These are phyloP conservation scores for Seira ritae DNA, from an alignment of 2,888 invertebrate species.

Conservation along the genomic window DNA sequence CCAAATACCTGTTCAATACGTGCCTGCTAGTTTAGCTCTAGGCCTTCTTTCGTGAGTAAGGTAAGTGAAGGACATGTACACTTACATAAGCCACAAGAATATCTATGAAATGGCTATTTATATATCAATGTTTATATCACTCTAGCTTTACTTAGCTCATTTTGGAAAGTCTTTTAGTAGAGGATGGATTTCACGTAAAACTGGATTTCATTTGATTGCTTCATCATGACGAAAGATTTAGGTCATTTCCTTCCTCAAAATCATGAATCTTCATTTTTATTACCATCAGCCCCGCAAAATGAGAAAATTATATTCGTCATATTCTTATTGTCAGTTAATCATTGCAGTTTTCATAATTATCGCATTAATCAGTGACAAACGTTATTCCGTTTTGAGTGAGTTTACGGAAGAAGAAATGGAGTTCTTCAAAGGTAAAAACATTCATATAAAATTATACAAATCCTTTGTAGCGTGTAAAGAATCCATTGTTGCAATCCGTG, in stretches of 20 bases:
- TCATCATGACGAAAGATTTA: not conserved
- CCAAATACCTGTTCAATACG: too few species aligned
- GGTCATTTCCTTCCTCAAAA: not conserved
- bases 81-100: too few species aligned
- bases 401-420: not conserved
- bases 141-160: not conserved
- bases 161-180: not conserved
- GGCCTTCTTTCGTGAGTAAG: too few species aligned
- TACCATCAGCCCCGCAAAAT: not conserved
- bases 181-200: not conserved
- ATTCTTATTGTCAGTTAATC: not conserved
- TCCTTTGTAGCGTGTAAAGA: not conserved
- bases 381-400: not conserved
- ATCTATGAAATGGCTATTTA: too few species aligned
- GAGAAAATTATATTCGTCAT: not conserved
- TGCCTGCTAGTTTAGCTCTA: too few species aligned
- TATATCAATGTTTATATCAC: too few species aligned
- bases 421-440: not conserved
- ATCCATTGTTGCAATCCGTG: not conserved
- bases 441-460: not conserved
- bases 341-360: not conserved
- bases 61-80: too few species aligned
- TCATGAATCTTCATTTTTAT: not conserved
- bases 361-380: not conserved
- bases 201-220: not conserved